A percentile compares a stretch with the other conserved stretches of the same genome.
Conservation (phyloP, 2,113 vertebrate species). For the Sinocyclocheilus maitianheensis region DNA sequence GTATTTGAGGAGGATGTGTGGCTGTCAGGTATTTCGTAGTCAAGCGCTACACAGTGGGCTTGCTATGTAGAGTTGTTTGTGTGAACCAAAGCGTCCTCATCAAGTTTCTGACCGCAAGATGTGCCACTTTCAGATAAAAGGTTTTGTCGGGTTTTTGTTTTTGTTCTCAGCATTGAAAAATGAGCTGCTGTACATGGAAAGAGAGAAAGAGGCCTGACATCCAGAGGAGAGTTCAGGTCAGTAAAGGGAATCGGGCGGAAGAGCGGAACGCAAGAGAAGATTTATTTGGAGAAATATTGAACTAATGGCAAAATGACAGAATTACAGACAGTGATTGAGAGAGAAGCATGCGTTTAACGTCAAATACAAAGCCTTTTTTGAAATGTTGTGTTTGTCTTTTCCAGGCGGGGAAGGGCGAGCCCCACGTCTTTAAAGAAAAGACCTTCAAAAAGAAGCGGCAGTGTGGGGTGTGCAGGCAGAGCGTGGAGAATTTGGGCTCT, state of each 20-base stretch:
- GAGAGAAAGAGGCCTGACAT: conserved; percentile 5
- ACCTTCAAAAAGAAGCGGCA: conserved; percentile 87
- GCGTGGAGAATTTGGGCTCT: conserved; percentile 80
- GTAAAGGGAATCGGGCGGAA: neutral
- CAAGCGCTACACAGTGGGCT: neutral
- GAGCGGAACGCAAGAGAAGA: neutral
- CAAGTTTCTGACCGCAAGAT: conserved; percentile 27
- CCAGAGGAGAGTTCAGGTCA: conserved; percentile 35
- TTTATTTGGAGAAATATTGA: neutral
- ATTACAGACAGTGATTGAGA: neutral
- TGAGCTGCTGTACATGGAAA: conserved; percentile 43
- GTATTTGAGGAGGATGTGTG: neutral
- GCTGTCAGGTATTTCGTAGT: neutral
- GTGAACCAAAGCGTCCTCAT: neutral
- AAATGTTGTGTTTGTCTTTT: conserved; percentile 56
- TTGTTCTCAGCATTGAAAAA: conserved; percentile 34
- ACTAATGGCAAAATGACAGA: neutral
- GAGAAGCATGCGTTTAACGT: neutral
- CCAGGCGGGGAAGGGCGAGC: conserved; percentile 83
- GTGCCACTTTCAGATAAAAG: conserved; percentile 47
- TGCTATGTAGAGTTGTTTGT: neutral
- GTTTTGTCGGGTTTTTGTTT: conserved; percentile 45
- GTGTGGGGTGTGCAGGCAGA: conserved; percentile 85
- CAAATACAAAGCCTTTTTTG: neutral
- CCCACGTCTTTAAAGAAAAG: conserved; percentile 89